Evolutionary conservation across 2,888 invertebrate genomes (phyloP), one percentile per base, ranked within the genome.

Genomic region (Nasonovia ribisnigri): DNA sequence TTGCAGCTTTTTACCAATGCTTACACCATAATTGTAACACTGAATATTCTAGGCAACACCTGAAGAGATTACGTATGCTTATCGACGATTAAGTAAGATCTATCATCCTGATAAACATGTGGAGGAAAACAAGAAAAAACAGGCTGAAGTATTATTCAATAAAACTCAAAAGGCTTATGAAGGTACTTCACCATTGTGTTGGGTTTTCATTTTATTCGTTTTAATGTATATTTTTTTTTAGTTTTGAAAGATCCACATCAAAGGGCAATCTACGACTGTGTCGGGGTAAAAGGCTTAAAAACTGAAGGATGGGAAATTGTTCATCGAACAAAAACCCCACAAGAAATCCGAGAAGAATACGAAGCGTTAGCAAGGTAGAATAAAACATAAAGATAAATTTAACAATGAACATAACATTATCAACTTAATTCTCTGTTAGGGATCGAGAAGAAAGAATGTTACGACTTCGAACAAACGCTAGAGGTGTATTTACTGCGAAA

Each of bases 61-160:
- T 91, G 99, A 99, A 95, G 99, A 99, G 96, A 99, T 99, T 95
- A 98, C 97, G 95, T 97, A 97, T 96, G 98, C 99, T 3, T 99
- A 99, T 96, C 97, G 99, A 94, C 97, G 98, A 92, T 97, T 99
- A 94, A 99, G 99, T 95, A 97, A 98, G 95, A 97, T 99, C 95
- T 99, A 99, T 95, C 99, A 99, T 96, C 99, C 99, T 0, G 99
- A 99, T 95, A 99, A 99, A 96, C 99, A 99, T 96, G 96, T 97
- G 29, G 98, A 99, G 95, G 97, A 97, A 0, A 97, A 96, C 0
- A 97, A 97, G 95, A 98, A 99, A 96, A 97, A 97, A 95, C 98
- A 98, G 96, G 99, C 99, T 0, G 99, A 99, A 96, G 96, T 97
- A 94, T 96, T 99, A 95, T 99, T 99, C 95, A 98, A 98, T 95